Evolutionary conservation across 1,140 invertebrate genomes (phyloP).

Genomic region (Carposina sasakii): DNA sequence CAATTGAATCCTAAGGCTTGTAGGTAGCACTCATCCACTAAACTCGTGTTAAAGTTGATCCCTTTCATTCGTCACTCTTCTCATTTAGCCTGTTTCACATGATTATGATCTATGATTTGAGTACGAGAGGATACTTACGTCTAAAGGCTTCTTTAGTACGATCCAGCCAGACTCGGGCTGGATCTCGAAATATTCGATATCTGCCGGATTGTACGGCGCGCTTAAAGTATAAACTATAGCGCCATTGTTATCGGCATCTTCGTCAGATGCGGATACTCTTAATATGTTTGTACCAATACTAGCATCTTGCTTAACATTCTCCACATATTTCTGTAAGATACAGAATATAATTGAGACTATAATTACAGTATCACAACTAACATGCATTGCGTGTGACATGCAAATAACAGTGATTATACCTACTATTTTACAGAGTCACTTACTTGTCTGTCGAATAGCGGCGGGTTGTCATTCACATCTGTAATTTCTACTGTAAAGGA

Average conservation of each 20-base stretch:
- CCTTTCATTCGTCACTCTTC: conserved; percentile 63
- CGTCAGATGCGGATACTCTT: conserved; percentile 94
- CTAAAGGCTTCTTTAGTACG: conserved; percentile 92
- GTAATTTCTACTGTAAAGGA: conserved; percentile 97
- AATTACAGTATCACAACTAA: conserved; percentile 12
- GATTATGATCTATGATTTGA: conserved; percentile 9
- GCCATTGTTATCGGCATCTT: conserved; percentile 96
- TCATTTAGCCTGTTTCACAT: conserved; percentile 44
- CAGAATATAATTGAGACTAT: too few species aligned
- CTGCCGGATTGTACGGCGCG: conserved; percentile 86
- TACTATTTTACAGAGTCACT: conserved; percentile 39
- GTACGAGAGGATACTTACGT: conserved; percentile 83
- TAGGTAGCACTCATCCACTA: conserved; percentile 73
- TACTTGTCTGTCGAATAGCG: conserved; percentile 95
- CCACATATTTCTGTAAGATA: conserved; percentile 90
- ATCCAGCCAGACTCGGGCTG: conserved; percentile 97
- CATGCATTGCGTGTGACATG: not conserved
- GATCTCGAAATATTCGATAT: conserved; percentile 95
- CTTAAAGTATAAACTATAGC: conserved; percentile 94
- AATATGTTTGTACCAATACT: conserved; percentile 96
- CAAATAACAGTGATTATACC: conserved; percentile 7
- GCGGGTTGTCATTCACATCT: conserved; percentile 95
- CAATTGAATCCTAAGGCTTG: conserved; percentile 71
- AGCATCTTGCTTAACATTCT: conserved; percentile 97
- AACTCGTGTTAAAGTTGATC: conserved; percentile 67